Evolutionary conservation across 2,888 invertebrate species (phyloP), one percentile per base, ranked within the genome.

Genomic region (Linhomoeus sp.): DNA sequence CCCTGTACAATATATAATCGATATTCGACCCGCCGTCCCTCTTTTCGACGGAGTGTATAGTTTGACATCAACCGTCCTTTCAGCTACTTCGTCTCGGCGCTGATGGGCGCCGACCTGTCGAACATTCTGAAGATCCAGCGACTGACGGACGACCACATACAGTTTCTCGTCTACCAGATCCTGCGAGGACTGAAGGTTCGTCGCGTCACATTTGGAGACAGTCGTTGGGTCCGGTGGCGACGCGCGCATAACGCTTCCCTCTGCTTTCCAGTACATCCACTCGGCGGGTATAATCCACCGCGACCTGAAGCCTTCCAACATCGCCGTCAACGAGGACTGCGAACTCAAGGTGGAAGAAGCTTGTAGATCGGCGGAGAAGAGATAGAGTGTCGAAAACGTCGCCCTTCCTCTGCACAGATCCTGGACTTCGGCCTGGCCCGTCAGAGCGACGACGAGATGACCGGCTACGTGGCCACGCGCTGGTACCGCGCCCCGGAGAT

Each of bases 301-400:
- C 81, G 94, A 97, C 69, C 73, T 97, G 58, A 97, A 97, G 68
- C 97, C 94, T 29, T 88, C 88, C 48, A 97, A 97, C 67, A 88
- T 97, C 67, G 94, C 92, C 39, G 97, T 97, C 1, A 97, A 97
- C 72, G 94, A 97, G 72, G 94, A 97, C 68, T 97, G 94, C 70
- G 94, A 97, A 68, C 70, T 97, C 56, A 88, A 72, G 64, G 71
- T 71, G 17, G 3, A n/a, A n/a, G n/a, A n/a, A n/a, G n/a, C n/a
- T n/a, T n/a, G n/a, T n/a, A n/a, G n/a, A n/a, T n/a, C n/a, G n/a
- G n/a, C n/a, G n/a, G n/a, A n/a, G n/a, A n/a, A n/a, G n/a, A n/a
- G n/a, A n/a, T n/a, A n/a, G n/a, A n/a, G n/a, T n/a, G n/a, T n/a
- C n/a, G n/a, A n/a, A n/a, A n/a, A n/a, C n/a, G n/a, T n/a, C n/a